These are phyloP conservation scores for Noctua janthe DNA, from an alignment of 2,888 invertebrate species.

Conservation along the genomic window DNA sequence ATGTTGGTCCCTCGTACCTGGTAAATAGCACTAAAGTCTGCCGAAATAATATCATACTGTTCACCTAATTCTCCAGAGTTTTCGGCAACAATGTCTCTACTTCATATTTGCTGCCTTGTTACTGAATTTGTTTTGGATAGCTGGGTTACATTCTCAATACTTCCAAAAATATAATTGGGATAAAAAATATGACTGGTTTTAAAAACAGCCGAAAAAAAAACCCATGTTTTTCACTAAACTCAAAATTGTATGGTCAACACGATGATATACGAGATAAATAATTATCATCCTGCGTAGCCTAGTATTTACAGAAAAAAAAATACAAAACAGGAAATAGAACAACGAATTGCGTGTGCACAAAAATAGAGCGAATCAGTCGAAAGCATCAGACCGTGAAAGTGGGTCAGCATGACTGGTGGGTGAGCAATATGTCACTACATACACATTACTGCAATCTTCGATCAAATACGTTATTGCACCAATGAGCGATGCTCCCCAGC, in stretches of 20 bases:
- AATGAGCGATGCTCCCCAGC: slow-evolving; percentile 23
- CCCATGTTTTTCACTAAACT: neutral
- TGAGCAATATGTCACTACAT: slow-evolving; percentile 54
- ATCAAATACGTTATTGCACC: slow-evolving; percentile 42
- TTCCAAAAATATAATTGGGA: neutral
- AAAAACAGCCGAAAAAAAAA: neutral
- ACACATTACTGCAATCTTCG: slow-evolving; percentile 58
- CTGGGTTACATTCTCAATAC: neutral
- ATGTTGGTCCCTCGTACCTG: neutral
- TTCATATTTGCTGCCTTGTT: neutral
- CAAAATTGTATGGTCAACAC: neutral
- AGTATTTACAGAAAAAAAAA: neutral
- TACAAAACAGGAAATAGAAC: neutral
- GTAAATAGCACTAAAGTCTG: neutral
- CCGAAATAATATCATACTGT: slow-evolving; percentile 13
- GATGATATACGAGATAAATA: neutral
- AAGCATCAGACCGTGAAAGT: slow-evolving; percentile 45
- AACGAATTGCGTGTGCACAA: slow-evolving; percentile 24
- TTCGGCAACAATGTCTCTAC: neutral
- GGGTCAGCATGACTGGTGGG: slow-evolving; percentile 42
- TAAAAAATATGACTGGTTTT: neutral
- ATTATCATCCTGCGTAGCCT: neutral
- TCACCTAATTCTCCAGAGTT: neutral
- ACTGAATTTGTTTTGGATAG: neutral
- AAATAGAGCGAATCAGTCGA: slow-evolving; percentile 27